phyloP scores from a whole-genome alignment of 2,888 invertebrate genomes.

The Ariolimax columbianus region DNA sequence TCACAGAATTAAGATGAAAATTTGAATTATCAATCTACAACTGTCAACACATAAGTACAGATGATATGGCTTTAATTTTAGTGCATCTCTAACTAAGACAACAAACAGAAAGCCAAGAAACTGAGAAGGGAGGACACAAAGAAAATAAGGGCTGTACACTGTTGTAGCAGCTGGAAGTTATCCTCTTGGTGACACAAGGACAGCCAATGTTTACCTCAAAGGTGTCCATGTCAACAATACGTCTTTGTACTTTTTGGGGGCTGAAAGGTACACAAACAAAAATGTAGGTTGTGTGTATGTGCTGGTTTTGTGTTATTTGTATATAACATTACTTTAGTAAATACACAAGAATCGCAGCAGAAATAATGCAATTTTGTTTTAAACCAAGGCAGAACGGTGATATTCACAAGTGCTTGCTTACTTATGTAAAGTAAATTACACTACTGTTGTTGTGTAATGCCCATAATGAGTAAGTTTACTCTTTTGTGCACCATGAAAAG shows the following conservation, averaged over 20 bases:
- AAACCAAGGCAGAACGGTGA: too few relatives aligned
- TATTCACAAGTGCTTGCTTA: too few relatives aligned
- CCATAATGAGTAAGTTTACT: too few relatives aligned
- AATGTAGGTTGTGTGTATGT: too few relatives aligned
- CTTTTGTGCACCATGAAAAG: too few relatives aligned
- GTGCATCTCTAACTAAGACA: not conserved
- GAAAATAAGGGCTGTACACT: not conserved
- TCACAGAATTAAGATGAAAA: not conserved
- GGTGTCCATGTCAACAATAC: constrained; percentile 33
- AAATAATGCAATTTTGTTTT: too few relatives aligned
- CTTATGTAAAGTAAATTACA: too few relatives aligned
- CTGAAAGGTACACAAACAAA: constrained; percentile 6
- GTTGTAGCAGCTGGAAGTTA: not conserved
- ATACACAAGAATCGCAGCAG: too few relatives aligned
- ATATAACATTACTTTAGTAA: too few relatives aligned
- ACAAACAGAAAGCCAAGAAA: not conserved
- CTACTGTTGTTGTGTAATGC: too few relatives aligned
- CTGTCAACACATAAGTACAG: not conserved
- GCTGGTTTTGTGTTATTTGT: too few relatives aligned
- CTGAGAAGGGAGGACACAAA: not conserved
- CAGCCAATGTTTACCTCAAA: not conserved
- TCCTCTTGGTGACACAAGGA: not conserved
- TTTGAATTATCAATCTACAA: not conserved
- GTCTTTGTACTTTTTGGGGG: constrained; percentile 40
- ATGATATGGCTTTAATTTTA: not conserved